These are phyloP conservation scores for Sepiola atlantica DNA, from an alignment of 2,888 invertebrate species.

Conservation along the genomic window DNA sequence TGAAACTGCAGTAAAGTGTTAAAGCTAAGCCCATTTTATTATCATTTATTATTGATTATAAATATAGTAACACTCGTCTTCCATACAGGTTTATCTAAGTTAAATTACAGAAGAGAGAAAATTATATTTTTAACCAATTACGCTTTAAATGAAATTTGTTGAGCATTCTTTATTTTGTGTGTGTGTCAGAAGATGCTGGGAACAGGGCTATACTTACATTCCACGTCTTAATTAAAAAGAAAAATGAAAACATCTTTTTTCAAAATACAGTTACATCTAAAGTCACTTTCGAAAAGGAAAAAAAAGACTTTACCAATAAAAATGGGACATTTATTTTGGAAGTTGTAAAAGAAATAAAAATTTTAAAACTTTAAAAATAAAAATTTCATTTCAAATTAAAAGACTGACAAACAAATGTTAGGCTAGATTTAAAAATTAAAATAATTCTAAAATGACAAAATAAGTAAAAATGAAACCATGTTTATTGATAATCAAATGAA, in stretches of 20 bases:
- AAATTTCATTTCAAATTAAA: not conserved
- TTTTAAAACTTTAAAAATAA: not conserved
- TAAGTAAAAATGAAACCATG: not conserved
- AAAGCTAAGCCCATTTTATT: too few species aligned
- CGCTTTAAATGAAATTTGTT: slow-evolving; percentile 14
- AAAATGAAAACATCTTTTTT: not conserved
- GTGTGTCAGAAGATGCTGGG: not conserved
- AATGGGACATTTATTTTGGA: not conserved
- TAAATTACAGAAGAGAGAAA: too few species aligned
- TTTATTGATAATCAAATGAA: too few species aligned
- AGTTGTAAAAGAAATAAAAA: not conserved
- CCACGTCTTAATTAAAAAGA: not conserved
- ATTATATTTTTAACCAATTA: not conserved
- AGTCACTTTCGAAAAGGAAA: not conserved
- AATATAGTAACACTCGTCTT: not conserved
- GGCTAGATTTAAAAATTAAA: too few species aligned
- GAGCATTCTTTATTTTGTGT: not conserved
- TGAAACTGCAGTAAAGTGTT: too few species aligned
- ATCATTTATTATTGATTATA: too few species aligned
- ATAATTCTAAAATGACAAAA: not conserved
- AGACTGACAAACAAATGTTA: not conserved
- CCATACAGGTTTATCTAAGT: not conserved
- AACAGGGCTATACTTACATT: not conserved
- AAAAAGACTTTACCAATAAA: not conserved
- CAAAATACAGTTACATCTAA: slow-evolving; percentile 19